Evolutionary conservation across 30 jellyfish, hydroid and myxozoan species (phyloP).

Genomic region (Turritopsis rubra): DNA sequence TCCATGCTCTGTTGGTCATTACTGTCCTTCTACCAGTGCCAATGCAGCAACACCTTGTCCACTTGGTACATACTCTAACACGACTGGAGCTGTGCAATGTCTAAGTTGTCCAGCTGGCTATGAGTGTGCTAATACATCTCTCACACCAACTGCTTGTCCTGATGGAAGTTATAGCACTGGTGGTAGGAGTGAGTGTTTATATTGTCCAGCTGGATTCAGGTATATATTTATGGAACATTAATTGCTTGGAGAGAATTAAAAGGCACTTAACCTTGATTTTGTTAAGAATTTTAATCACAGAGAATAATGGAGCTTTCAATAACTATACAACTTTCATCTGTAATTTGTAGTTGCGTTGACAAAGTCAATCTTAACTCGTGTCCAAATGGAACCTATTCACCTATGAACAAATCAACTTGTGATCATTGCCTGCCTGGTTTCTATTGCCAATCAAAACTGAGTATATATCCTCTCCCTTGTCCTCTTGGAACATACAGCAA

Average conservation of each 20-base stretch:
- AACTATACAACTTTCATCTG: too few species aligned
- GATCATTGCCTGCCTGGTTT: slow-evolving; percentile 56
- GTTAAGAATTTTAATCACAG: too few species aligned
- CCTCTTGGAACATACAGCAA: slow-evolving; percentile 79
- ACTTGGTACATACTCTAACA: slow-evolving; percentile 15
- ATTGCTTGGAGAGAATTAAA: too few species aligned
- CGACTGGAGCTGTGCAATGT: slow-evolving; percentile 17
- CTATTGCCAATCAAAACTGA: slow-evolving; percentile 57
- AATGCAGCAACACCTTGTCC: slow-evolving; percentile 20
- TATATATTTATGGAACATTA: too few species aligned
- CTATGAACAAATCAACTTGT: slow-evolving; percentile 25
- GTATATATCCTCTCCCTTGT: slow-evolving; percentile 63
- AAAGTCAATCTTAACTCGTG: slow-evolving; percentile 42
- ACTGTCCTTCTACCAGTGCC: slow-evolving; percentile 26
- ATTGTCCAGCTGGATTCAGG: slow-evolving; percentile 36
- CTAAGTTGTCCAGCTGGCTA: slow-evolving; percentile 20
- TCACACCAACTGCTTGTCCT: slow-evolving; percentile 35
- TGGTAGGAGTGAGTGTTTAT: not conserved
- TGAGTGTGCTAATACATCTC: slow-evolving; percentile 25
- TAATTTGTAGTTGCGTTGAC: not conserved
- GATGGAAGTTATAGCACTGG: slow-evolving; percentile 33
- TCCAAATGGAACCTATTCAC: slow-evolving; percentile 54
- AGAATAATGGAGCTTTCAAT: too few species aligned
- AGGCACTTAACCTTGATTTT: too few species aligned
- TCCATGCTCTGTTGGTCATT: slow-evolving; percentile 30